Evolutionary conservation across 2,113 vertebrate species (phyloP).

Genomic region (Aldabrachelys gigantea): DNA sequence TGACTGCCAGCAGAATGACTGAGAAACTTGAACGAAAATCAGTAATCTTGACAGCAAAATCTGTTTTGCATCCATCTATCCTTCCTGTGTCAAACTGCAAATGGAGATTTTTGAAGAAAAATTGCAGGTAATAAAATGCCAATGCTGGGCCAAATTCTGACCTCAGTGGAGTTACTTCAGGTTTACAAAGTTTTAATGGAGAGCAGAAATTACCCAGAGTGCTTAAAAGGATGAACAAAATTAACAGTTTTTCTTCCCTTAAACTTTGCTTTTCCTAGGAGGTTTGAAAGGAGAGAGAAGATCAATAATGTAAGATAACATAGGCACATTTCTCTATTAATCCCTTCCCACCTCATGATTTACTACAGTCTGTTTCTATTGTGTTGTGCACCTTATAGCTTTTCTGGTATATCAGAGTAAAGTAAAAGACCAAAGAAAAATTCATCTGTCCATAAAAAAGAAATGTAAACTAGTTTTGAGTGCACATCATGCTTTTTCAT

Average conservation of each 20-base stretch:
- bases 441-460: constrained; percentile 56
- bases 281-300: constrained; percentile 26
- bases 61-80: neutral
- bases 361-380: neutral
- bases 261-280: neutral
- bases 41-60: neutral
- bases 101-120: neutral
- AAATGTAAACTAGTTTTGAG: constrained; percentile 72
- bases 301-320: constrained; percentile 1
- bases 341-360: neutral
- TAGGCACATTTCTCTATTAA: constrained; percentile 9
- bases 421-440: constrained; percentile 43
- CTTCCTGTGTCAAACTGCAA: neutral
- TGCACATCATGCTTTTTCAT: constrained; percentile 73
- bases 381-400: neutral
- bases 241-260: constrained; percentile 24
- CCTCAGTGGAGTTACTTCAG: constrained; percentile 1
- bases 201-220: constrained; percentile 19
- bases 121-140: neutral
- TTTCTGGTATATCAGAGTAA: constrained; percentile 49
- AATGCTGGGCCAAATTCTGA: constrained; percentile 30
- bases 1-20: neutral
- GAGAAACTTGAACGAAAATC: neutral
- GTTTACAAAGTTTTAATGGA: constrained; percentile 30
- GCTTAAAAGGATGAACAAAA: constrained; percentile 26